Evolutionary conservation across 2,797 vertebrate species (phyloP), one percentile per base, ranked within the genome.

Genomic region (Apodemus agrarius): DNA sequence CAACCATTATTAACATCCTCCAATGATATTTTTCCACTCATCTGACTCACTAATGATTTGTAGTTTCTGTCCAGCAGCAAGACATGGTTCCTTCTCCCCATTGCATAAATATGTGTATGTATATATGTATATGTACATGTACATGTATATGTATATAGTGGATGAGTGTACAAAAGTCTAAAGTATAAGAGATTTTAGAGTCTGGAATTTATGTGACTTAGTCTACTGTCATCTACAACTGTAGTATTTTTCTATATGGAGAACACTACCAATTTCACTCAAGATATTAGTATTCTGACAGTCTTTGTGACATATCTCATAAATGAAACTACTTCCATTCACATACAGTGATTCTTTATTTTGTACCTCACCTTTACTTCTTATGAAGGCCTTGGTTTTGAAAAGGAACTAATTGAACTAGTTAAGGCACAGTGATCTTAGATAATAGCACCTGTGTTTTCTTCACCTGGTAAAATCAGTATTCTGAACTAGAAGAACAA

Each of bases 1-100:
- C 94, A 80, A 65, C 34, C 76, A 63, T 95, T 91, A 19, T 89
- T 87, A 63, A 74, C 13, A 40, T 89, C 49, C n/a, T 95, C 37
- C 24, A 95, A 19, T 87, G 95, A 95, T 94, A 95, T 26, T 96
- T 97, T 96, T 74, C 89, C 79, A 37, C 59, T 78, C 65, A 91
- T 65, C 72, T 96, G 46, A 86, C n/a, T 95, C 34, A 16, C 40
- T 72, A 54, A 72, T 89, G 54, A 43, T 46, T 95, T 61, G 34
- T 10, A 57, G 69, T 95, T 91, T 96, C 78, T 94, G 61, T 80
- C 72, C 69, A 95, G 92, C 85, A 95, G 76, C 46, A 94, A 89
- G 46, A 91, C 89, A 54, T 83, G 74, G 31, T 78, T 29, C 74
- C 29, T 85, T 96, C 46, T 82, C 34, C 24, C 59, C 31, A 3